phyloP scores from a whole-genome alignment of 2,113 vertebrate genomes.

The Psophia crepitans region DNA sequence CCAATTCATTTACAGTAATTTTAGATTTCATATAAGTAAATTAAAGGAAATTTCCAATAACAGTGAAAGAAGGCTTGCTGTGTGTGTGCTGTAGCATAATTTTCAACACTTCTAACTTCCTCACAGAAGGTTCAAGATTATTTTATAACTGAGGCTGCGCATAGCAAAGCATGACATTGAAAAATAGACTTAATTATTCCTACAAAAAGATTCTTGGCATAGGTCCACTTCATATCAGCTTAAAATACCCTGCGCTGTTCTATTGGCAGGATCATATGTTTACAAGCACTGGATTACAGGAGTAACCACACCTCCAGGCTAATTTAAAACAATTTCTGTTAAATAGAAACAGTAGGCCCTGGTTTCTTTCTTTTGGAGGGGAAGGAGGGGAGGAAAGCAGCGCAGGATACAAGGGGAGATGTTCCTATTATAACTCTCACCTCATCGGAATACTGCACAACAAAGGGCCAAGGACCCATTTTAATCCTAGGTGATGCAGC shows the following conservation, averaged over 20 bases:
- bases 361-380: not conserved
- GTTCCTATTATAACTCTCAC: not conserved
- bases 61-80: not conserved
- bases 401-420: not conserved
- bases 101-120: not conserved
- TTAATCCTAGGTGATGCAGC: not conserved
- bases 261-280: conserved; percentile 30
- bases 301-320: conserved; percentile 49
- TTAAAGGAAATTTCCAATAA: not conserved
- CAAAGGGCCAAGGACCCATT: conserved; percentile 16
- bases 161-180: conserved; percentile 32
- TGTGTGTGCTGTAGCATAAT: not conserved
- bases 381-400: not conserved
- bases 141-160: conserved; percentile 16
- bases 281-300: conserved; percentile 47
- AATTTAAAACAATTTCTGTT: conserved; percentile 54
- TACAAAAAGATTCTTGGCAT: conserved; percentile 35
- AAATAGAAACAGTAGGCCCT: conserved; percentile 22
- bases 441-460: not conserved
- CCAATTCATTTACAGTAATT: conserved; percentile 14
- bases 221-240: not conserved
- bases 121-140: not conserved
- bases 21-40: not conserved
- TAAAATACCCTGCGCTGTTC: conserved; percentile 31
- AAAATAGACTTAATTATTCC: conserved; percentile 55